Percentiles rank a stretch among this genome's conserved stretches.
Conservation (phyloP, 2,888 invertebrate species). For the Trypoxylon attenuatum region DNA sequence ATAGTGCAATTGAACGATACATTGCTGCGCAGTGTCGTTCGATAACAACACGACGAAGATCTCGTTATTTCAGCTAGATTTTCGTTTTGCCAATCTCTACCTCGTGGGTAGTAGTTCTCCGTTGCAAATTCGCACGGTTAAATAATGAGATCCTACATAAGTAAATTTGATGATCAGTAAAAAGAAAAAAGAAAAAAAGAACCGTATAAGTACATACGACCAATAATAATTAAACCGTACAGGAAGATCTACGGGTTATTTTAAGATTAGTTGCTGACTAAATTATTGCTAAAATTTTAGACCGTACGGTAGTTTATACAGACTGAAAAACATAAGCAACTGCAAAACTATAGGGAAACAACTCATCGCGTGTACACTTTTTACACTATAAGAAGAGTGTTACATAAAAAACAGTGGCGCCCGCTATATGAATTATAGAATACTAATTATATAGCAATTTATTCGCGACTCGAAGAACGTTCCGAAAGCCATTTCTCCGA, state of each 20-base stretch:
- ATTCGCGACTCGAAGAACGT: constrained; percentile 7
- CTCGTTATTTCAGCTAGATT: constrained; percentile 29
- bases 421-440: constrained; percentile 32
- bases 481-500: constrained; percentile 25
- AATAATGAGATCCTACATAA: constrained; percentile 16
- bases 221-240: neutral
- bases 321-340: constrained; percentile 41
- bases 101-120: constrained; percentile 36
- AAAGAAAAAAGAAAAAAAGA: too few species aligned
- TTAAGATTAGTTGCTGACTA: neutral
- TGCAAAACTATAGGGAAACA: constrained; percentile 8
- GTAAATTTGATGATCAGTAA: constrained; percentile 21
- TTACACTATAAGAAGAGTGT: constrained; percentile 22
- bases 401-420: too few species aligned
- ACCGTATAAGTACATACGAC: too few species aligned
- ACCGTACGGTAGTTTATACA: constrained; percentile 30
- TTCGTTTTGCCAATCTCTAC: constrained; percentile 46
- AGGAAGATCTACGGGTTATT: neutral
- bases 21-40: constrained; percentile 16
- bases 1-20: constrained; percentile 30
- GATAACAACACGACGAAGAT: neutral
- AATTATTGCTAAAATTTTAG: constrained; percentile 2
- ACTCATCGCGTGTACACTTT: constrained; percentile 12
- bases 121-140: constrained; percentile 12
- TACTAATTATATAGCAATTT: constrained; percentile 32